Evolutionary conservation across 1,140 invertebrate species (phyloP).

Genomic region (Harlomillsia oculata): DNA sequence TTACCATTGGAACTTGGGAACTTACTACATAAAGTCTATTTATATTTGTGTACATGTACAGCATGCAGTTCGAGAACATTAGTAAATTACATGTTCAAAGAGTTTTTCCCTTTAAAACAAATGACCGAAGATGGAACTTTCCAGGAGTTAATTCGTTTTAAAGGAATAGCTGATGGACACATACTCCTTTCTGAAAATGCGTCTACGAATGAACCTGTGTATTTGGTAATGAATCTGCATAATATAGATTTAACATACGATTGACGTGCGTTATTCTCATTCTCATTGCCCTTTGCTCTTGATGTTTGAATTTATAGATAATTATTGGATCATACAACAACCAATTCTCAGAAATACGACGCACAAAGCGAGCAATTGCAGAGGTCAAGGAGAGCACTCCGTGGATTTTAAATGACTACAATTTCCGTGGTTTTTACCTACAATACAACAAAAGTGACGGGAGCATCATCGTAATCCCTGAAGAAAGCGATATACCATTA

Average conservation of each 20-base stretch:
- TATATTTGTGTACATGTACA: neutral
- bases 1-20: neutral
- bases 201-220: constrained; percentile 12
- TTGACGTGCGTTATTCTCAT: neutral
- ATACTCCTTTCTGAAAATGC: constrained; percentile 4
- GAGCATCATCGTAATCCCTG: constrained; percentile 11
- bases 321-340: constrained; percentile 29
- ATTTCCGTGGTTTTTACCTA: constrained; percentile 23
- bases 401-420: constrained; percentile 16
- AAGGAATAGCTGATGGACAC: constrained; percentile 23
- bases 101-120: constrained; percentile 5
- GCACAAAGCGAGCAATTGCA: constrained; percentile 1
- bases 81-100: constrained; percentile 3
- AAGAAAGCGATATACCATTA: constrained; percentile 17
- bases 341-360: constrained; percentile 25
- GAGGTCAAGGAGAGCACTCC: constrained; percentile 20
- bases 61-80: constrained; percentile 3
- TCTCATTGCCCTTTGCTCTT: neutral
- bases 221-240: constrained; percentile 18
- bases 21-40: neutral
- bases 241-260: neutral
- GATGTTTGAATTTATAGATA: constrained; percentile 24
- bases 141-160: constrained; percentile 17
- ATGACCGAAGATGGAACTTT: constrained; percentile 12
- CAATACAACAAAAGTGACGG: constrained; percentile 16